Evolutionary conservation across 2,888 invertebrate genomes (phyloP), one percentile per base, ranked within the genome.

Genomic region (Oconnorella tubifera): DNA sequence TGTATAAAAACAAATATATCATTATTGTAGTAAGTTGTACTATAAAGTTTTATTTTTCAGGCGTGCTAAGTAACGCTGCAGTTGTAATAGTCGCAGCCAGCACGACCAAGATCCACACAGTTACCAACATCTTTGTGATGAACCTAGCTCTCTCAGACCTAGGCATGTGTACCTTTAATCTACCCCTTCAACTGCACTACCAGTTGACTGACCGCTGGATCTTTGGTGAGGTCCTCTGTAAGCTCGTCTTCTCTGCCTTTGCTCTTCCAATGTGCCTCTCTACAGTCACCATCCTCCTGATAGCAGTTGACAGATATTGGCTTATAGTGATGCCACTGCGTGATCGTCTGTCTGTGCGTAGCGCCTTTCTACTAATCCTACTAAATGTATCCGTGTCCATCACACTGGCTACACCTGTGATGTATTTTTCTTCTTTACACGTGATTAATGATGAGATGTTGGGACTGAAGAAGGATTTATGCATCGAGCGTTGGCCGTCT

Each of bases 181-280:
- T 79, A 10, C 80, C 80, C 53, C 72, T 80, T 33, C 80, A 80
- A 65, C 74, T 81, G 23, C 76, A 80, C 70, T 80, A 80, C 68
- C 78, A 78, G 66, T 68, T 81, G 28, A 79, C 75, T 2, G 75
- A 77, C 68, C 68, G 75, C 62, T 81, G 80, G 80, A 69, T 75
- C 32, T 79, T 81, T 65, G 80, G 80, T 2, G 68, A 73, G 6
- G 63, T 73, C 4, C 65, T 81, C 65, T 81, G 80, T 65, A 74
- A 73, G 56, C 73, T 78, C 3, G 73, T 78, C 57, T 76, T 77
- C 72, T 75, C 80, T 0, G 77, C 78, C 0, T 79, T 78, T 64
- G 79, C 77, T 25, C 73, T 81, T 56, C 80, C 80, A 1, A 70
- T 81, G 57, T 79, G 79, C 64, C 76, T 78, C 29, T 80, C 80